These are phyloP conservation scores for Luperina nickerlii DNA, from an alignment of 2,888 invertebrate genomes.

Conservation along the genomic window DNA sequence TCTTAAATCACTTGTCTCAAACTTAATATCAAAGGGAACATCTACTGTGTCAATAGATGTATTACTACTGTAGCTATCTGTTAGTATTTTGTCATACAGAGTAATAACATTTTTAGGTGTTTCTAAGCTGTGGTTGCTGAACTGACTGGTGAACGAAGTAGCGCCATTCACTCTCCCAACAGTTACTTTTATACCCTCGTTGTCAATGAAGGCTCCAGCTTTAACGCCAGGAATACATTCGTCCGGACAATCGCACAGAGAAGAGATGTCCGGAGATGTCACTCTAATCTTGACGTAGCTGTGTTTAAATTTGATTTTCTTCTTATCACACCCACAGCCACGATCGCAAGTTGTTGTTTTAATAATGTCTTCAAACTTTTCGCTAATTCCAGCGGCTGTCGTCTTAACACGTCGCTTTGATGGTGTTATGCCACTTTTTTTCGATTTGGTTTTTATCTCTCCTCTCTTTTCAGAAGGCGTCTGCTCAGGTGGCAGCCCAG, in stretches of 20 bases:
- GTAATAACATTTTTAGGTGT: constrained; percentile 18
- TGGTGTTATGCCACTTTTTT: constrained; percentile 67
- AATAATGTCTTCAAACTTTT: constrained; percentile 77
- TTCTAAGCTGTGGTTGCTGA: constrained; percentile 17
- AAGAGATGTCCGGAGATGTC: constrained; percentile 83
- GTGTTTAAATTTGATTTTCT: constrained; percentile 84
- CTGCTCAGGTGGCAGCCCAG: constrained; percentile 68
- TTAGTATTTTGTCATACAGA: constrained; percentile 25
- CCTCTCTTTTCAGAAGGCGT: constrained; percentile 73
- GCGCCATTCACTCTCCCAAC: constrained; percentile 79
- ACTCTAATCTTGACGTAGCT: constrained; percentile 84
- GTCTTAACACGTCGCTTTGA: constrained; percentile 64
- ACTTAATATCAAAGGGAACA: neutral
- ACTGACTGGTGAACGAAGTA: constrained; percentile 66
- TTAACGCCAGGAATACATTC: constrained; percentile 82
- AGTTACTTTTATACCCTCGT: constrained; percentile 83
- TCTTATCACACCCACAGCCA: constrained; percentile 83
- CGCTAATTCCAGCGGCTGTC: constrained; percentile 58
- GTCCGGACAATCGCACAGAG: constrained; percentile 80
- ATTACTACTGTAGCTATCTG: constrained; percentile 26
- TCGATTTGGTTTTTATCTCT: constrained; percentile 72
- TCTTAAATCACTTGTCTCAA: constrained; percentile 29
- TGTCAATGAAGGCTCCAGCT: constrained; percentile 79
- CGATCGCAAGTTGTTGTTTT: constrained; percentile 82
- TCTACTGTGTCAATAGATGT: constrained; percentile 14